These are phyloP conservation scores for Watsonalla cultraria DNA, from an alignment of 2,888 invertebrate species.

Conservation along the genomic window DNA sequence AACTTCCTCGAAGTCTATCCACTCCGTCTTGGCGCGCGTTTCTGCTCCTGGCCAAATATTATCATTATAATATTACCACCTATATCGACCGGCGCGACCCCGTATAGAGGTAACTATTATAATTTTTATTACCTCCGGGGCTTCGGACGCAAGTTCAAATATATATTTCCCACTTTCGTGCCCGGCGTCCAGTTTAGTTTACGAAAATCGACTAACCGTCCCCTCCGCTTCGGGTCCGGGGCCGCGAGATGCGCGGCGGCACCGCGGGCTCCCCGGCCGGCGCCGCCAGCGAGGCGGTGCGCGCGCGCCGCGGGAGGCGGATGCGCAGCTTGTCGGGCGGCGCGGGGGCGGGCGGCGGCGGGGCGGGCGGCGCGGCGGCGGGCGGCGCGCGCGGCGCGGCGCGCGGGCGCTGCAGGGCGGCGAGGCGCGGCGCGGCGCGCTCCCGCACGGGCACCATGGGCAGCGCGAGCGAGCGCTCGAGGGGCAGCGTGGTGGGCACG, in stretches of 20 bases:
- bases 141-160: too few relatives aligned
- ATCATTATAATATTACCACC: too few relatives aligned
- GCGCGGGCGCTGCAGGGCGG: slow-evolving; percentile 76
- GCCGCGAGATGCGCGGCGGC: slow-evolving; percentile 29
- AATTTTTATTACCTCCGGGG: not conserved
- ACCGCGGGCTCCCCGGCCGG: slow-evolving; percentile 10
- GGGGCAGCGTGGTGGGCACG: slow-evolving; percentile 92
- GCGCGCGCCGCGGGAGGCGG: slow-evolving; percentile 53
- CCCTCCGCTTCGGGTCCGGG: slow-evolving; percentile 46
- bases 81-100: not conserved
- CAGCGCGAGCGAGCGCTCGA: slow-evolving; percentile 89
- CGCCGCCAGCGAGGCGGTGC: slow-evolving; percentile 27
- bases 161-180: too few relatives aligned
- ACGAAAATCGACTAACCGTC: slow-evolving; percentile 34
- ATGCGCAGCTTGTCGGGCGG: slow-evolving; percentile 56
- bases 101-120: not conserved
- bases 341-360: slow-evolving; percentile 23
- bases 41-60: slow-evolving; percentile 25
- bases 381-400: slow-evolving; percentile 86
- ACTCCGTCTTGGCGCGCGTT: slow-evolving; percentile 70
- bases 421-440: slow-evolving; percentile 51
- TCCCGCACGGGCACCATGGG: slow-evolving; percentile 87
- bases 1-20: slow-evolving; percentile 93
- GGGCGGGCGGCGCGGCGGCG: slow-evolving; percentile 38
- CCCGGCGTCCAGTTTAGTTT: not conserved